Percentiles rank a stretch among this genome's conserved stretches.
These are phyloP conservation scores for Lontra canadensis DNA, from an alignment of 2,113 vertebrate genomes.

Conservation along the genomic window DNA sequence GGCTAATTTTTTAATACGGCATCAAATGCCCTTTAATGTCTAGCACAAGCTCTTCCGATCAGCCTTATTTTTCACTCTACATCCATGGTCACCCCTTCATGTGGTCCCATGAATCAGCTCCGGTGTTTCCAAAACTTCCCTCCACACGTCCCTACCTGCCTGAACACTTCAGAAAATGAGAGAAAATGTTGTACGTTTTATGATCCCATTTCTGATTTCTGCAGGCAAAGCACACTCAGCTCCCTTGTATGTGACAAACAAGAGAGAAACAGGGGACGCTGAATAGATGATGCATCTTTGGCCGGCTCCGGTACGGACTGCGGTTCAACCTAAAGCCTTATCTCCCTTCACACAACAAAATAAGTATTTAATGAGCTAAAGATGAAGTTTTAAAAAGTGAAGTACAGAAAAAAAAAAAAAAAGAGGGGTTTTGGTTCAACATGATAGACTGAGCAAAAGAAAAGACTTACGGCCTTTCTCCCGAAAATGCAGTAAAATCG, in stretches of 20 bases:
- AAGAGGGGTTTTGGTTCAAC: not conserved
- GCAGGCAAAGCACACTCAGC: not conserved
- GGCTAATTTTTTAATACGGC: not conserved
- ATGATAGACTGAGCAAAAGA: not conserved
- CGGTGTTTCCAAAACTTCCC: not conserved
- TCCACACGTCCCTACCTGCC: not conserved
- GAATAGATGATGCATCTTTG: not conserved
- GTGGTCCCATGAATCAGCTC: not conserved
- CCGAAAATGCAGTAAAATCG: not conserved
- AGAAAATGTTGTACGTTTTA: not conserved
- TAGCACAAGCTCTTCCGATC: not conserved
- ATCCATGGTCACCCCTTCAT: not conserved
- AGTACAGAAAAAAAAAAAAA: not conserved
- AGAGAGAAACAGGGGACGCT: not conserved
- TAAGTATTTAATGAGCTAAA: not conserved
- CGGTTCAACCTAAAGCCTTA: not conserved
- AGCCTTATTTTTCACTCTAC: not conserved
- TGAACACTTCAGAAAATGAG: not conserved
- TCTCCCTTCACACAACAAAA: not conserved
- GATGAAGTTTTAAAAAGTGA: not conserved
- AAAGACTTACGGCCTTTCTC: not conserved
- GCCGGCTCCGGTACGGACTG: not conserved
- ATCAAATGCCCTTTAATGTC: not conserved
- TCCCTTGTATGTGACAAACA: not conserved
- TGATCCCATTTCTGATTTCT: not conserved